These are phyloP conservation scores for Chelonus insularis DNA, from an alignment of 1,140 invertebrate genomes.

Conservation along the genomic window DNA sequence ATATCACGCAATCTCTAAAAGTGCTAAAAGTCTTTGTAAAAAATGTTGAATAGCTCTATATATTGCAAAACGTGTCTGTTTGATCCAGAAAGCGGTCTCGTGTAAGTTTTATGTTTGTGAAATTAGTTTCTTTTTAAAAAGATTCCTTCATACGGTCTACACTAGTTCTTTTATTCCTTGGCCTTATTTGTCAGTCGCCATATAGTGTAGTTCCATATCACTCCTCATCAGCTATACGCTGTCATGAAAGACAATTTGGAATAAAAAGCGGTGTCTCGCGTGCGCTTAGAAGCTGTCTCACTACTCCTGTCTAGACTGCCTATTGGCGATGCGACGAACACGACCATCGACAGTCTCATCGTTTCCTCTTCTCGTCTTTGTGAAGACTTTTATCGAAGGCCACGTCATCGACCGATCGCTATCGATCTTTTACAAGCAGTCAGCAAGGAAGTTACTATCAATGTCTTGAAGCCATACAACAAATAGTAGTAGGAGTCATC, in stretches of 20 bases:
- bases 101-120: neutral
- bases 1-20: too few relatives aligned
- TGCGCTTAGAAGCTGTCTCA: neutral
- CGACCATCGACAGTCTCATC: neutral
- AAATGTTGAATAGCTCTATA: too few relatives aligned
- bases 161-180: constrained; percentile 12
- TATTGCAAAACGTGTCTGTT: too few relatives aligned
- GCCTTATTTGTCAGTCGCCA: constrained; percentile 23
- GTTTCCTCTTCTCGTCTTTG: neutral
- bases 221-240: neutral
- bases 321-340: constrained; percentile 24
- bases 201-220: neutral
- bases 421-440: neutral
- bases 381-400: neutral
- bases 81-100: neutral
- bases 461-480: too few relatives aligned
- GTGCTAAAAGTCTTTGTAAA: too few relatives aligned
- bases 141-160: neutral
- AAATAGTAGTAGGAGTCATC: too few relatives aligned
- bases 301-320: constrained; percentile 21
- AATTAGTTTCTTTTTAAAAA: too few relatives aligned
- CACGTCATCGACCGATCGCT: constrained; percentile 11
- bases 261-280: neutral
- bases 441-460: too few relatives aligned
- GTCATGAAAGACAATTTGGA: neutral